Evolutionary conservation across 2,888 invertebrate genomes (phyloP).

Genomic region (Chelonus formosanus): DNA sequence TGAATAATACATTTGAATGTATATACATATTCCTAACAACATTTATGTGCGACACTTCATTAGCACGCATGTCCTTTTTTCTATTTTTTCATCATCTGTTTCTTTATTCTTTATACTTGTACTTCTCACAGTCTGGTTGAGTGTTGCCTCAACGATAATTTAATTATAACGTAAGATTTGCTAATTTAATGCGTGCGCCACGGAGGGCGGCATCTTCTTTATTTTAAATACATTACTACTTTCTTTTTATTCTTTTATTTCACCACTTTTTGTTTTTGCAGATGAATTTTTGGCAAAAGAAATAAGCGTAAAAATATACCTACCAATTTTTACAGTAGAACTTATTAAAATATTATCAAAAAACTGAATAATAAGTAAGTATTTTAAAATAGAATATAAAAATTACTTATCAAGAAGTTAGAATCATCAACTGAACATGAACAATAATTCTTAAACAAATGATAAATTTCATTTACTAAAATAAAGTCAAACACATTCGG

Average conservation of each 20-base stretch:
- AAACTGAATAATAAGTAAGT: too few species aligned
- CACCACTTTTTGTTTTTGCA: not conserved
- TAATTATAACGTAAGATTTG: slow-evolving; percentile 61
- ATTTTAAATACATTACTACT: not conserved
- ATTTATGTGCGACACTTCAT: slow-evolving; percentile 56
- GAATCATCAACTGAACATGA: too few species aligned
- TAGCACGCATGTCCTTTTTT: slow-evolving; percentile 45
- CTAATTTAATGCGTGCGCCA: slow-evolving; percentile 51
- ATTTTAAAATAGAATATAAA: too few species aligned
- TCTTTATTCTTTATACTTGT: slow-evolving; percentile 11
- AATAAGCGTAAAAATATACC: too few species aligned
- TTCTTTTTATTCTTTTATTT: not conserved
- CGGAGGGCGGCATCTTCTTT: slow-evolving; percentile 31
- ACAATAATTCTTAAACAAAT: too few species aligned
- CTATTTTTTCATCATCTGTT: not conserved
- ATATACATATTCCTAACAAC: slow-evolving; percentile 45
- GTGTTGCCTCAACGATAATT: slow-evolving; percentile 51
- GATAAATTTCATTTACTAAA: too few species aligned
- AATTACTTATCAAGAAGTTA: too few species aligned
- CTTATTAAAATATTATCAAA: too few species aligned
- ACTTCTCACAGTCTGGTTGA: slow-evolving; percentile 24
- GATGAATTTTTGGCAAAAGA: not conserved
- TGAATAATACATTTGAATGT: slow-evolving; percentile 57
- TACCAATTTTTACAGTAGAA: too few species aligned
- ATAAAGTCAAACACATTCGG: too few species aligned